Conservation (phyloP, 2,888 invertebrate species). For the Oscheius myriophilus region DNA sequence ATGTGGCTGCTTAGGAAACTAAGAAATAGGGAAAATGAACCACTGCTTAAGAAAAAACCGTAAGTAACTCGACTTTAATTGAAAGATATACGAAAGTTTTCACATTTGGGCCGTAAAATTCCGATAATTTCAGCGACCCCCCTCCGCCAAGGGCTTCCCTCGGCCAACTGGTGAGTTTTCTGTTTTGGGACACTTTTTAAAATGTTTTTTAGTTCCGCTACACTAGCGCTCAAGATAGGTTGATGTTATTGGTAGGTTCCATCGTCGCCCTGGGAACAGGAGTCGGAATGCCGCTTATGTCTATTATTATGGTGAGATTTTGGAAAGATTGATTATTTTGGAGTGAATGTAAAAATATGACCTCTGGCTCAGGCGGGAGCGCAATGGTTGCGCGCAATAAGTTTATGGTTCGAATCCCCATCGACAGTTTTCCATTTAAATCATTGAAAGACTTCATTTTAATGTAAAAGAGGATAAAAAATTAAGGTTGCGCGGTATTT, state of each 20-base stretch:
- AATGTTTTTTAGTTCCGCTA: slow-evolving; percentile 52
- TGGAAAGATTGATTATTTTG: neutral
- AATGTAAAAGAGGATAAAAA: too few species aligned
- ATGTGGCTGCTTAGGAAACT: slow-evolving; percentile 1
- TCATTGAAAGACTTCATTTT: too few species aligned
- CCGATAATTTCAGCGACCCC: slow-evolving; percentile 12
- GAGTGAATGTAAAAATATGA: too few species aligned
- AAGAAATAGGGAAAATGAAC: neutral
- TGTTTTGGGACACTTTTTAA: neutral
- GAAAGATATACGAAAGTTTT: neutral
- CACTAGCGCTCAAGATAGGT: slow-evolving; percentile 47
- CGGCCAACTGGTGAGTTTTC: slow-evolving; percentile 20
- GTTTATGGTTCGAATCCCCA: too few species aligned
- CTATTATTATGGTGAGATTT: slow-evolving; percentile 59
- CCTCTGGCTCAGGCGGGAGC: too few species aligned
- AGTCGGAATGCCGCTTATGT: slow-evolving; percentile 59
- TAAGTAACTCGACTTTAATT: neutral
- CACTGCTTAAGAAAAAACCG: slow-evolving; percentile 8
- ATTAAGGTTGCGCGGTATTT: too few species aligned
- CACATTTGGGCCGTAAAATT: neutral
- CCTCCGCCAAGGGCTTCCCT: slow-evolving; percentile 18
- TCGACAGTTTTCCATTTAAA: too few species aligned
- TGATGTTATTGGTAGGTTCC: slow-evolving; percentile 57
- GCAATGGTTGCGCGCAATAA: too few species aligned
- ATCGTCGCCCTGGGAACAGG: slow-evolving; percentile 59